A percentile compares a stretch with the other conserved stretches of the same genome.
Conservation (phyloP, 2,797 vertebrate species). For the Sternotherus odoratus region DNA sequence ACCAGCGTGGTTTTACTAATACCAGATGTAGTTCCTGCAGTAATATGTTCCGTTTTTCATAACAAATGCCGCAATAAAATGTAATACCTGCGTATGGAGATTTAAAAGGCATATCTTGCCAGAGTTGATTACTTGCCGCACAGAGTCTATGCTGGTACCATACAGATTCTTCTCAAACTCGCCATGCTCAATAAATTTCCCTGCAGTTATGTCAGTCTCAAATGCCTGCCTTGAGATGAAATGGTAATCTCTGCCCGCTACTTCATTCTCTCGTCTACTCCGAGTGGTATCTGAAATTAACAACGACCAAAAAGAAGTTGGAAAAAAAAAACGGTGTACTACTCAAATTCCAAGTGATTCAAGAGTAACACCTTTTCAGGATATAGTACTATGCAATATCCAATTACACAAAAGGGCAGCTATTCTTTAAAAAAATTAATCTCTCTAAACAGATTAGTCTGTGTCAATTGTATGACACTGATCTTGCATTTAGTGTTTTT, state of each 20-base stretch:
- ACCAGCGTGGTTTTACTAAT: neutral
- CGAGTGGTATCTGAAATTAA: slow-evolving; percentile 91
- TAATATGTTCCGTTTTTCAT: neutral
- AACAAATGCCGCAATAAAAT: neutral
- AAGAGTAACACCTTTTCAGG: neutral
- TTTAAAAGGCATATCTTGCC: slow-evolving; percentile 96
- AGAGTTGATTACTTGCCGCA: slow-evolving; percentile 97
- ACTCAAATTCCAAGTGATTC: neutral
- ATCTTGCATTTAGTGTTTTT: neutral
- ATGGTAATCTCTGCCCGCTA: slow-evolving; percentile 93
- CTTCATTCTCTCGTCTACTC: slow-evolving; percentile 90
- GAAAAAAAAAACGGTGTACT: neutral
- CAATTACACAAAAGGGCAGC: accelerated
- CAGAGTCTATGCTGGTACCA: slow-evolving; percentile 94
- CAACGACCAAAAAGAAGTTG: slow-evolving; percentile 16
- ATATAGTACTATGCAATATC: neutral
- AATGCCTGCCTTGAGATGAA: slow-evolving; percentile 94
- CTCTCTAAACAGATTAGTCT: neutral
- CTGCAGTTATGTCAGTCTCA: slow-evolving; percentile 90
- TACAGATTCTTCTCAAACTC: slow-evolving; percentile 98
- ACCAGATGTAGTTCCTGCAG: neutral
- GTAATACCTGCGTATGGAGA: slow-evolving; percentile 93
- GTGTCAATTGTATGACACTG: neutral
- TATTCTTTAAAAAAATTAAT: neutral
- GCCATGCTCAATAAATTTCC: slow-evolving; percentile 96